These are phyloP conservation scores for Trialeurodes vaporariorum DNA, from an alignment of 1,140 invertebrate species.

Conservation along the genomic window DNA sequence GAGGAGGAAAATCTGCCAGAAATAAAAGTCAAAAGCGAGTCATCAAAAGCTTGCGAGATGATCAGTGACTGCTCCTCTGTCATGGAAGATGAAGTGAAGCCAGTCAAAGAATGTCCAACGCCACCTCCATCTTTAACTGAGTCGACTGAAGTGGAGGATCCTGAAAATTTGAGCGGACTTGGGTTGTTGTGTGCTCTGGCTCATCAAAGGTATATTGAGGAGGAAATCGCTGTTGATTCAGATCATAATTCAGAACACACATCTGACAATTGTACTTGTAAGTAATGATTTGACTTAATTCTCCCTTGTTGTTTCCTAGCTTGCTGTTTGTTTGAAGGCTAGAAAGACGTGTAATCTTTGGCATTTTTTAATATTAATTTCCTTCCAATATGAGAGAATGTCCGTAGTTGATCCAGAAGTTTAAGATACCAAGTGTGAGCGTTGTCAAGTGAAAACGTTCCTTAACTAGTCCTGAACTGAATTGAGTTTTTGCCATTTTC, in stretches of 20 bases:
- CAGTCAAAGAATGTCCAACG: not conserved
- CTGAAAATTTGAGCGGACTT: constrained; percentile 46
- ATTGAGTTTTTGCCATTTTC: too few species aligned
- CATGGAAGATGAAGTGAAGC: not conserved
- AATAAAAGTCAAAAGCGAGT: constrained; percentile 11
- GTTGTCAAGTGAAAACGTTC: too few species aligned
- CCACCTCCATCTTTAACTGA: not conserved
- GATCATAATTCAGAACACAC: not conserved
- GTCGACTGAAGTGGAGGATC: not conserved
- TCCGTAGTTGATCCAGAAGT: too few species aligned
- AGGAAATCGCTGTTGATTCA: constrained; percentile 38
- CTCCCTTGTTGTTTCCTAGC: too few species aligned
- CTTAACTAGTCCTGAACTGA: too few species aligned
- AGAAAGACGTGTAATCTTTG: too few species aligned
- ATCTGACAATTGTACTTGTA: not conserved
- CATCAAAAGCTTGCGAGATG: constrained; percentile 15
- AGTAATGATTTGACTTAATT: not conserved
- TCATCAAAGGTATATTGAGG: constrained; percentile 69
- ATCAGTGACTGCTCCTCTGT: not conserved
- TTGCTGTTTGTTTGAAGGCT: too few species aligned
- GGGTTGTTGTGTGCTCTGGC: constrained; percentile 72
- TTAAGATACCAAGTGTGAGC: too few species aligned
- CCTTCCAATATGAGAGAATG: too few species aligned
- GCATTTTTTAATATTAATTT: too few species aligned
- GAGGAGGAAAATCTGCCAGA: not conserved